These are phyloP conservation scores for Plestiodon gilberti DNA, from an alignment of 2,113 vertebrate species.

Conservation along the genomic window DNA sequence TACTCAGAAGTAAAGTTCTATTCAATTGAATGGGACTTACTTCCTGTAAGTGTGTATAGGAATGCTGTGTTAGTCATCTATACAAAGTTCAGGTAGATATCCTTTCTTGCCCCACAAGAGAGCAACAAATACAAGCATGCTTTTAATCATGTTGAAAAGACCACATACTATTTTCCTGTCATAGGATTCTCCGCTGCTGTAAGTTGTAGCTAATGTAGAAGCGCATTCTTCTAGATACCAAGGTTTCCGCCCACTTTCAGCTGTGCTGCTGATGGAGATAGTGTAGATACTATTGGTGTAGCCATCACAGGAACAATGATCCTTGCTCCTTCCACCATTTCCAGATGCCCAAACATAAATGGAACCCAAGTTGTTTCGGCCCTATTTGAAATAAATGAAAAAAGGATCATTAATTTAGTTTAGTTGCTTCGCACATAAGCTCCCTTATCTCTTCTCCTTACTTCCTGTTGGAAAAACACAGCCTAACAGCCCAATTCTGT, in stretches of 20 bases:
- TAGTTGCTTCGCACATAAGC: not conserved
- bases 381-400: constrained; percentile 77
- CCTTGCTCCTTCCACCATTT: constrained; percentile 95
- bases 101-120: not conserved
- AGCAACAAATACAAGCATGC: not conserved
- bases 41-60: no score
- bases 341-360: constrained; percentile 99
- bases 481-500: not conserved
- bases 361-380: constrained; percentile 92
- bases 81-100: not conserved
- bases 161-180: constrained; percentile 95
- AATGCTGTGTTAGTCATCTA: not conserved
- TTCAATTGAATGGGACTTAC: no score
- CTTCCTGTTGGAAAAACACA: not conserved
- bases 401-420: constrained; percentile 42
- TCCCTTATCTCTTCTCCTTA: not conserved
- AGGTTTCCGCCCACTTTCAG: constrained; percentile 96
- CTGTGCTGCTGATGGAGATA: constrained; percentile 98
- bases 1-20: no score
- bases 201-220: constrained; percentile 95
- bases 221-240: constrained; percentile 99
- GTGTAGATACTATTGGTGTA: constrained; percentile 99
- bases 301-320: constrained; percentile 97
- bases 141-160: not conserved
- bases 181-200: constrained; percentile 98